phyloP scores from a whole-genome alignment of 2,888 invertebrate species.

The Creontiades dilutus region DNA sequence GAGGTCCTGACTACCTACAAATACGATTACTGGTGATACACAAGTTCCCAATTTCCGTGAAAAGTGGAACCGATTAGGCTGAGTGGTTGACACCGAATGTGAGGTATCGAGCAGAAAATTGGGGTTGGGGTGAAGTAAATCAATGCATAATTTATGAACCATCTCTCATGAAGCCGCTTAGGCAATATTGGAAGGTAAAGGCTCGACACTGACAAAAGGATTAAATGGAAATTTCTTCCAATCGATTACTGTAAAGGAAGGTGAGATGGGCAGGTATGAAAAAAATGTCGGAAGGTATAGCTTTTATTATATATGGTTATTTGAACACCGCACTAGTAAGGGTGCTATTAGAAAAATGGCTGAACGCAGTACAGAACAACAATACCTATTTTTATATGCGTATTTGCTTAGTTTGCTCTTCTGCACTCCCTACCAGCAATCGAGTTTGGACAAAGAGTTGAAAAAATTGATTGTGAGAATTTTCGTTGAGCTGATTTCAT shows the following conservation, averaged over 20 bases:
- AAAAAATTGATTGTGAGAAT: no score
- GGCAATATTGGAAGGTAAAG: conserved; percentile 44
- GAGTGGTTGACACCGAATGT: conserved; percentile 27
- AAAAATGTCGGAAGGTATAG: background rate
- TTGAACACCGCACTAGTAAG: background rate
- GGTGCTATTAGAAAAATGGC: background rate
- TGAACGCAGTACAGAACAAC: no score
- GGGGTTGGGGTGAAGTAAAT: conserved; percentile 35
- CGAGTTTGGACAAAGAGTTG: no score
- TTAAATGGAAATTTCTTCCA: conserved; percentile 41
- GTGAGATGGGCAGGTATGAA: background rate
- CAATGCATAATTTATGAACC: conserved; percentile 63
- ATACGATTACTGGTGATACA: conserved; percentile 14
- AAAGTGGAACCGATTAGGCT: background rate
- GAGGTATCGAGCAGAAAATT: conserved; percentile 39
- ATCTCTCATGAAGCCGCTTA: conserved; percentile 43
- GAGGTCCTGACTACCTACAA: no score
- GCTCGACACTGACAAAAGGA: conserved; percentile 44
- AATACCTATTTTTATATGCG: no score
- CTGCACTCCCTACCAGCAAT: no score
- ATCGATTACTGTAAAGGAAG: conserved; percentile 17
- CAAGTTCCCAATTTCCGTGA: background rate
- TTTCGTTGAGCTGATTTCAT: no score
- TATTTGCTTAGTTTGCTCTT: no score
- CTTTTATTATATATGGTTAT: background rate